Base-by-base conservation (phyloP, 2,888 invertebrate species). In the Caradrina clavipalpis region DNA sequence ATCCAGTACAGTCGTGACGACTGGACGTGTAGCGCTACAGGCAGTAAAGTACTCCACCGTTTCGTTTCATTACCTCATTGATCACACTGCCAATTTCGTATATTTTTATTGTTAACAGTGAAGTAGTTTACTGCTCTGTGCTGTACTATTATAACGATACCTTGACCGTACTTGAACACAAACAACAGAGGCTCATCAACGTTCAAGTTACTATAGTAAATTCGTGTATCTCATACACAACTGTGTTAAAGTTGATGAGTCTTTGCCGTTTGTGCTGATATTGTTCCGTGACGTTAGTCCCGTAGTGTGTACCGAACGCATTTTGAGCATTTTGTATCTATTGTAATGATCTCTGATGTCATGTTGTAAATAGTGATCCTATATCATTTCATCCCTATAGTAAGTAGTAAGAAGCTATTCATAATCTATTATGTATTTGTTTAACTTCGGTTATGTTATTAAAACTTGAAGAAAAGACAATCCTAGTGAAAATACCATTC, bases 311-410 rank as follows among this genome's bases (percentile, higher is more conserved):
- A 72, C 66, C 53, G 72, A 77, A 67, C 77, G 72, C 69, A 81
- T 81, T 79, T 78, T 76, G 73, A 78, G 74, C 78, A 81, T 83
- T 75, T 84, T 79, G 75, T 82, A 82, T 81, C 84, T 82, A 82
- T 73, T 81, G 62, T 78, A 81, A 78, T 82, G 83, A 84, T 84
- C 83, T 84, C 83, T 83, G 77, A 85, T 75, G 70, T 81, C 81
- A 69, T 82, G 74, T 82, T 86, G 85, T 86, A 86, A 84, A 86
- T 86, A 86, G 57, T 79, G 73, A 75, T 78, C 76, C 75, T 79
- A 64, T 73, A 80, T 81, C 60, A 74, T 83, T 82, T 86, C 81
- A 76, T 77, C 74, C 84, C 75, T 83, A 70, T 77, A 82, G 67
- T 66, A 79, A 77, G 64, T 77, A 75, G 72, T 79, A 77, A 77